Conservation (phyloP, 2,113 vertebrate genomes). For the Hoplias malabaricus region DNA sequence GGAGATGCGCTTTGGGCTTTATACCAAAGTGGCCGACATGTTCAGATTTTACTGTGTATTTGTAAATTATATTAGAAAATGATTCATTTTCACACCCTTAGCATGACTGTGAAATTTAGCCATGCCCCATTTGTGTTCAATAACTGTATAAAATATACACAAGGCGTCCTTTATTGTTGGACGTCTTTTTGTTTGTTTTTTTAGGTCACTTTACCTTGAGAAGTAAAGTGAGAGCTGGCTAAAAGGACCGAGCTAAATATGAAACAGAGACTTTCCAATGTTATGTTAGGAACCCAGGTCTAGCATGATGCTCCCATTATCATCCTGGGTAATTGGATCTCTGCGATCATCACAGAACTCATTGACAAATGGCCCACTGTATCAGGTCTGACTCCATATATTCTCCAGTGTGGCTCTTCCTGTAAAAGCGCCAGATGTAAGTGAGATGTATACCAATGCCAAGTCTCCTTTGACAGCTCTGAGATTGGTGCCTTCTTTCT, state of each 20-base stretch:
- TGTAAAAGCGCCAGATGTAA: conserved; percentile 47
- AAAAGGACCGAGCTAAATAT: conserved; percentile 9
- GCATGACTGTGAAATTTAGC: too few relatives aligned
- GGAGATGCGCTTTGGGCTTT: too few relatives aligned
- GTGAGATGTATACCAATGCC: conserved; percentile 51
- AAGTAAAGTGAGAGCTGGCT: too few relatives aligned
- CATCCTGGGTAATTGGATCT: conserved; percentile 50
- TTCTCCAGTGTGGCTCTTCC: conserved; percentile 44
- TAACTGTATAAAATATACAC: too few relatives aligned
- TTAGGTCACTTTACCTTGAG: too few relatives aligned
- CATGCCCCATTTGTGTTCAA: too few relatives aligned
- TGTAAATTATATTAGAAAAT: too few relatives aligned
- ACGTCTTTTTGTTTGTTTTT: too few relatives aligned
- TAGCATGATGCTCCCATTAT: conserved; percentile 47
- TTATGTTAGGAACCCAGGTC: conserved; percentile 14
- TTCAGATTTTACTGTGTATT: too few relatives aligned
- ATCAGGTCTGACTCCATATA: conserved; percentile 50
- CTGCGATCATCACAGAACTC: conserved; percentile 41
- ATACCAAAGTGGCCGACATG: too few relatives aligned
- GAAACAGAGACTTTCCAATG: conserved; percentile 11
- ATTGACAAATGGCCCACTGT: conserved; percentile 47
- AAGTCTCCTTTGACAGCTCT: conserved; percentile 19
- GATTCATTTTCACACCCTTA: too few relatives aligned
- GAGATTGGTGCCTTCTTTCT: conserved; percentile 44
- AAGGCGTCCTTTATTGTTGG: too few relatives aligned